phyloP scores from a whole-genome alignment of 2,888 invertebrate genomes.

The Daptonema setosum region DNA sequence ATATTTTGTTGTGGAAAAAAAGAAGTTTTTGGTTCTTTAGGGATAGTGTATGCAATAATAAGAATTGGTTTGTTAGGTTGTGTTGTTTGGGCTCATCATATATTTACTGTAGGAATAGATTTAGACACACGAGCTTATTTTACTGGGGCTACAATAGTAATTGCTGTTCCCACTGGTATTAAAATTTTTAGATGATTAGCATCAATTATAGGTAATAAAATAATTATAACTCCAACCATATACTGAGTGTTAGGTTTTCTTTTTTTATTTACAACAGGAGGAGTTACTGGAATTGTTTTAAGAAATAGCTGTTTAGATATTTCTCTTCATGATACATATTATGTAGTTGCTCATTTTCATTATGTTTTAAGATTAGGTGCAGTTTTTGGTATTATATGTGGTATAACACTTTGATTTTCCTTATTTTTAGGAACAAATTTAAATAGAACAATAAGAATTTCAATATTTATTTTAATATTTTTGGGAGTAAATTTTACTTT shows the following conservation, averaged over 20 bases:
- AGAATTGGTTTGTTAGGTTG: slow-evolving; percentile 59
- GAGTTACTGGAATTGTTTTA: slow-evolving; percentile 37
- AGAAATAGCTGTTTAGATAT: slow-evolving; percentile 56
- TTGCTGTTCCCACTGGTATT: slow-evolving; percentile 62
- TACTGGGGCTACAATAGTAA: slow-evolving; percentile 61
- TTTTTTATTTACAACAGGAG: slow-evolving; percentile 53
- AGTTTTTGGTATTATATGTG: slow-evolving; percentile 53
- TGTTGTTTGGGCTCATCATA: slow-evolving; percentile 63
- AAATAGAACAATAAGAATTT: slow-evolving; percentile 41
- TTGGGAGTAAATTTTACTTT: slow-evolving; percentile 54
- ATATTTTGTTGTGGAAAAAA: slow-evolving; percentile 42
- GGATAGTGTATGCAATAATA: slow-evolving; percentile 54
- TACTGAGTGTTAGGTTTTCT: slow-evolving; percentile 52
- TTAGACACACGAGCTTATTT: slow-evolving; percentile 62
- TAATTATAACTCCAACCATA: slow-evolving; percentile 40
- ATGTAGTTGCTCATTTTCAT: slow-evolving; percentile 60
- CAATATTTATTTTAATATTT: slow-evolving; percentile 50
- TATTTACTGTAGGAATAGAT: slow-evolving; percentile 63
- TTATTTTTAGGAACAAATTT: slow-evolving; percentile 42
- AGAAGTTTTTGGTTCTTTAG: slow-evolving; percentile 18
- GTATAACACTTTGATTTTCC: slow-evolving; percentile 49
- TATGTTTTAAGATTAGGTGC: slow-evolving; percentile 58
- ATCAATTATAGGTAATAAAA: slow-evolving; percentile 43
- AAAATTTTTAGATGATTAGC: slow-evolving; percentile 59
- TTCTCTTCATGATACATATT: slow-evolving; percentile 56